Evolutionary conservation across 2,113 vertebrate species (phyloP).

Genomic region (Spilogale gracilis): DNA sequence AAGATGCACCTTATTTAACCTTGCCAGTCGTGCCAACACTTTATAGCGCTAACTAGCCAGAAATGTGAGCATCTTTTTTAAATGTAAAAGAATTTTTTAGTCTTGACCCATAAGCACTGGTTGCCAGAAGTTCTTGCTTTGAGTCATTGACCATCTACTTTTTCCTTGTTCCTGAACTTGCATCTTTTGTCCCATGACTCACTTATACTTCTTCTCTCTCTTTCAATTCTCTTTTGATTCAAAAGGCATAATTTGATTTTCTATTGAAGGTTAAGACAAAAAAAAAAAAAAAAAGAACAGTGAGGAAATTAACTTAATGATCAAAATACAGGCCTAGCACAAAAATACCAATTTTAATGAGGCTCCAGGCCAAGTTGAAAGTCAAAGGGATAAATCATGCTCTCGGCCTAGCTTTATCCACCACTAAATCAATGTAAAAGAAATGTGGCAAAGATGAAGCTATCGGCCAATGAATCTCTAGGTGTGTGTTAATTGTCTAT

Average conservation of each 20-base stretch:
- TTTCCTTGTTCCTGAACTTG: neutral
- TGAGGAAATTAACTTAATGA: neutral
- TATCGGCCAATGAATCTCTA: neutral
- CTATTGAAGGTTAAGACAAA: neutral
- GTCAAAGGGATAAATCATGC: neutral
- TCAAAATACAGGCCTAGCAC: slow-evolving; percentile 41
- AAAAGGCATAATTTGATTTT: slow-evolving; percentile 45
- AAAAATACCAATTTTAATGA: slow-evolving; percentile 54
- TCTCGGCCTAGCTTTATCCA: slow-evolving; percentile 22
- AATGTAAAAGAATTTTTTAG: neutral
- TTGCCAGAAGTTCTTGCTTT: neutral
- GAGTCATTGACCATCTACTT: neutral
- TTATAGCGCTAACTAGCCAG: neutral
- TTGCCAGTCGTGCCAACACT: neutral
- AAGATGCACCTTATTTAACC: neutral
- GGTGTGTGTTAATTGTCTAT: neutral
- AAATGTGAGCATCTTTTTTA: slow-evolving; percentile 2
- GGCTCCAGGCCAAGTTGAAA: neutral
- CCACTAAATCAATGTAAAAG: slow-evolving; percentile 15
- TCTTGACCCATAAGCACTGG: neutral
- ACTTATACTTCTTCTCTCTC: neutral
- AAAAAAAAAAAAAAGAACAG: neutral
- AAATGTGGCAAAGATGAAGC: neutral
- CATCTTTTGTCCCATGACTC: neutral
- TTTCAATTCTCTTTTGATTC: neutral